Evolutionary conservation across 2,888 invertebrate genomes (phyloP), one percentile per base, ranked within the genome.

Genomic region (Orthosia gothica): DNA sequence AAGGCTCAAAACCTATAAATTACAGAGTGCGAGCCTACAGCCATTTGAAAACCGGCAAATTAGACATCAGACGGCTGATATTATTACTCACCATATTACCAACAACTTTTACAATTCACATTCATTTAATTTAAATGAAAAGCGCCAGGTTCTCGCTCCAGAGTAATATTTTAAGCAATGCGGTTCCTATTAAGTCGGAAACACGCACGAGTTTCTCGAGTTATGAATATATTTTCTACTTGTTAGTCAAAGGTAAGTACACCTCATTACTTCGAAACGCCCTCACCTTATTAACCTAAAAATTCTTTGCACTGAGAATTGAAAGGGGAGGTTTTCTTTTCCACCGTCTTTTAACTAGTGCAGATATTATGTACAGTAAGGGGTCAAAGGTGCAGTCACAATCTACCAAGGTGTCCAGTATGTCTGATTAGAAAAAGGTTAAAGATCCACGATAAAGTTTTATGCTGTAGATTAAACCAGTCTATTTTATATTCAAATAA

Each of bases 161-260:
- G 49, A 59, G 58, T 66, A 72, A 67, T 81, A 65, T 70, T 70
- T 69, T 47, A 68, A 74, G 55, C 64, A 81, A 58, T 62, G 65
- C 55, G 81, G 76, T 67, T 54, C 63, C 23, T 69, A 84, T 55
- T 66, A 58, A 57, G 74, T 45, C 63, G 59, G 54, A n/a, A 59
- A 50, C 55, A 57, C 65, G 63, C 52, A 68, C 65, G 54, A 74
- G 64, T 64, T 82, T 32, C 70, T 47, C 58, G 50, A 80, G 67
- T 80, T 82, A 71, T 82, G 81, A 84, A 84, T 84, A 82, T 75
- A 78, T 81, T 81, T 84, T 71, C 82, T 63, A 64, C 85, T 78
- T 82, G 82, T 87, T 87, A 87, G 85, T 75, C 76, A 81, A 76
- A 85, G 68, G 81, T 82, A 82, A 78, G 84, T 82, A 74, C 66